A percentile compares a stretch with the other conserved stretches of the same genome.
These are phyloP conservation scores for Drosophila pseudotakahashii DNA, from an alignment of 2,888 invertebrate genomes.

Conservation along the genomic window DNA sequence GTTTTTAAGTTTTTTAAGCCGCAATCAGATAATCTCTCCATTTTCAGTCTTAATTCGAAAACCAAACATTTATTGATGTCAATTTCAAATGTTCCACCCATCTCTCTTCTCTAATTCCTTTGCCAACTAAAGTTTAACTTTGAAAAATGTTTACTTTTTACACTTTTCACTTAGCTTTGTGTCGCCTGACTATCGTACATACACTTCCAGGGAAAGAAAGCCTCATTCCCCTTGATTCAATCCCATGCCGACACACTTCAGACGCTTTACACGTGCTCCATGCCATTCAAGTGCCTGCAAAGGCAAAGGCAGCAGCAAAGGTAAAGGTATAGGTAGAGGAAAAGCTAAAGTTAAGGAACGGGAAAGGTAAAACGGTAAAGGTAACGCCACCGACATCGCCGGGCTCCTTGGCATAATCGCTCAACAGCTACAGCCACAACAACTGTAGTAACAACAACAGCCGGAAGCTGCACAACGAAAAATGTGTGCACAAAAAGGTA, in stretches of 20 bases:
- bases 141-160: slow-evolving; percentile 39
- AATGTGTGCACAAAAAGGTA: neutral
- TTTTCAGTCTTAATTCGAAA: neutral
- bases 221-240: slow-evolving; percentile 58
- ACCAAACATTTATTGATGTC: slow-evolving; percentile 1
- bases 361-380: slow-evolving; percentile 20
- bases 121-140: slow-evolving; percentile 21
- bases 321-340: slow-evolving; percentile 16
- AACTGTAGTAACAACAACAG: slow-evolving; percentile 48
- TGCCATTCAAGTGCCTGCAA: slow-evolving; percentile 65
- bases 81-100: slow-evolving; percentile 9
- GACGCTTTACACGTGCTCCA: slow-evolving; percentile 77
- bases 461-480: slow-evolving; percentile 2
- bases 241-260: slow-evolving; percentile 75
- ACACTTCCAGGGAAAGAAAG: slow-evolving; percentile 19
- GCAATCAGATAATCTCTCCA: neutral
- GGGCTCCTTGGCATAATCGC: slow-evolving; percentile 77
- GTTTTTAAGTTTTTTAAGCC: neutral
- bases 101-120: slow-evolving; percentile 9
- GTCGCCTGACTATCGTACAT: slow-evolving; percentile 41
- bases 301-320: slow-evolving; percentile 58
- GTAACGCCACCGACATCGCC: slow-evolving; percentile 44
- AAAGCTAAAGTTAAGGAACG: neutral
- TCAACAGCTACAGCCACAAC: slow-evolving; percentile 54
- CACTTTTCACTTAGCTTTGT: slow-evolving; percentile 44